phyloP scores from a whole-genome alignment of 2,113 vertebrate species.

The Phycodurus eques region DNA sequence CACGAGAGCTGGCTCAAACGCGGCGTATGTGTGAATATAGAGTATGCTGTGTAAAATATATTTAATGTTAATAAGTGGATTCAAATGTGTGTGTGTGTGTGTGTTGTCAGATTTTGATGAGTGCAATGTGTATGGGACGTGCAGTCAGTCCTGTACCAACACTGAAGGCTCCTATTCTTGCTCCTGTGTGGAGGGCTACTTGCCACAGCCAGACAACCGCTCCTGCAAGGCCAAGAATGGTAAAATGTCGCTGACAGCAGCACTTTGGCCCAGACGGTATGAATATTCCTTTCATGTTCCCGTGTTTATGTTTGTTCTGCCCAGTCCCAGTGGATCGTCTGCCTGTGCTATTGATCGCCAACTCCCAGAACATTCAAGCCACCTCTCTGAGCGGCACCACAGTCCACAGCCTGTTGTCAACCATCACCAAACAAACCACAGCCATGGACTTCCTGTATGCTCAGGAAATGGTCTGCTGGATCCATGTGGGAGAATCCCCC shows the following conservation, averaged over 20 bases:
- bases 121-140: conserved; percentile 87
- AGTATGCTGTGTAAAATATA: background rate
- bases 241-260: conserved; percentile 45
- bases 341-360: conserved; percentile 90
- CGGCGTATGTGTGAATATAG: background rate
- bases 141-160: conserved; percentile 94
- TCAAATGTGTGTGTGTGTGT: conserved; percentile 8
- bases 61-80: conserved; percentile 9
- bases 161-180: conserved; percentile 85
- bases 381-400: conserved; percentile 86
- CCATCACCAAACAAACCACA: conserved; percentile 91
- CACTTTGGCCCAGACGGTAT: background rate
- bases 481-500: conserved; percentile 87
- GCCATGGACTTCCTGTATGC: conserved; percentile 97
- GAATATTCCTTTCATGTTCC: conserved; percentile 1
- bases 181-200: conserved; percentile 92
- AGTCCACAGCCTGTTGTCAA: conserved; percentile 83
- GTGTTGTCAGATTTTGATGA: conserved; percentile 85
- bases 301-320: conserved; percentile 4
- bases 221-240: conserved; percentile 98
- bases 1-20: too few species aligned
- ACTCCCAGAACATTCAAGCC: conserved; percentile 95
- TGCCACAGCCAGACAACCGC: conserved; percentile 90
- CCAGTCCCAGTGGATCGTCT: conserved; percentile 87
- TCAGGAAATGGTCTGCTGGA: conserved; percentile 93